Evolutionary conservation across 2,797 vertebrate genomes (phyloP), one percentile per base, ranked within the genome.

Genomic region (Ciconia nigra): DNA sequence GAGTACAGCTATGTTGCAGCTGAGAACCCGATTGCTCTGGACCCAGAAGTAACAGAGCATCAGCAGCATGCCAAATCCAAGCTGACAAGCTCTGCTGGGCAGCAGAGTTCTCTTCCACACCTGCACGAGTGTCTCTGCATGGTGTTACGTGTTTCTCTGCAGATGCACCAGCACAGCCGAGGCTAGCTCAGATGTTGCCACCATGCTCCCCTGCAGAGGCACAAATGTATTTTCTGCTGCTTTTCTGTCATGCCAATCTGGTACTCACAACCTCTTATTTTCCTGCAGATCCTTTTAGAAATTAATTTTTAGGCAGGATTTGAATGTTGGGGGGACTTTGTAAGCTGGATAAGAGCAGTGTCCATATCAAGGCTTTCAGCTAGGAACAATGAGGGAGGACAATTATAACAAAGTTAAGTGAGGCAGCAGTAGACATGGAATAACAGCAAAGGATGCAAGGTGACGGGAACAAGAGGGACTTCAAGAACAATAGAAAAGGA

Each of bases 1-100:
- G 13, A 76, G 37, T 2, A 51, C 20, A 71, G 76, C 0, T 2
- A 46, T 2, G 0, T 1, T 49, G 39, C 25, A 15, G 20, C 82
- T n/a, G 11, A 81, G 31, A 83, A 33, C 63, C 47, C 2, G 1
- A 10, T 47, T 44, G 31, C 19, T 81, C 35, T 8, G 37, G n/a
- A 71, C 16, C 3, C 55, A 31, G 42, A 62, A 41, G 10, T 26
- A 41, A 42, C 21, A 58, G 47, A 91, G 49, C 37, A 49, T 4
- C 44, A 44, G 24, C 61, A 47, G 49, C 0, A 0, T 17, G 24
- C 37, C 72, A 72, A 28, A 54, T 49, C 33, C 51, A 61, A 33
- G 22, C 4, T 59, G 67, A 62, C 37, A 54, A 73, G 35, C 28
- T 77, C 20, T 47, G 47, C 55, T 20, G 44, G 55, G 35, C 55